These are phyloP conservation scores for Ochropacha duplaris DNA, from an alignment of 2,888 invertebrate genomes.

Conservation along the genomic window DNA sequence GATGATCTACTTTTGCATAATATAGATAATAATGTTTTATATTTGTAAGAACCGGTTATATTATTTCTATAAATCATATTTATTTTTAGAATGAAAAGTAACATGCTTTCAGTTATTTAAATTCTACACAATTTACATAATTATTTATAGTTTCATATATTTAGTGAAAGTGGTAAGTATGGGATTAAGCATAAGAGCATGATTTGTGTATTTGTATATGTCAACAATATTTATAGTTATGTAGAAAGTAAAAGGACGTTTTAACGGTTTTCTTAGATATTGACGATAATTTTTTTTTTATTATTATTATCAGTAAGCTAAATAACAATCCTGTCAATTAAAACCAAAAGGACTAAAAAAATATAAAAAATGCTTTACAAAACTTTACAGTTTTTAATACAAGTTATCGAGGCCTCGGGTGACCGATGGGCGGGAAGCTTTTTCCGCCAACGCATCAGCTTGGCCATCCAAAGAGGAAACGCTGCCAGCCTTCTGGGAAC, in stretches of 20 bases:
- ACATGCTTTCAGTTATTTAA: neutral
- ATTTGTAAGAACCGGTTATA: neutral
- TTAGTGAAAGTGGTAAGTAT: neutral
- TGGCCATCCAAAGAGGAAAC: too few relatives aligned
- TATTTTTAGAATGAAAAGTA: neutral
- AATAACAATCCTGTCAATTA: too few relatives aligned
- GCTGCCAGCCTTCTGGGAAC: too few relatives aligned
- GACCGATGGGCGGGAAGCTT: too few relatives aligned
- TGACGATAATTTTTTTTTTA: neutral
- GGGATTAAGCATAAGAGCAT: neutral
- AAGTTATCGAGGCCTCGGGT: too few relatives aligned
- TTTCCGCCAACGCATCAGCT: too few relatives aligned
- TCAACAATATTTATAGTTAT: neutral
- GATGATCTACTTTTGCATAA: too few relatives aligned
- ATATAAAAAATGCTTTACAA: too few relatives aligned
- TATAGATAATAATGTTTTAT: neutral
- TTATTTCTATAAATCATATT: neutral
- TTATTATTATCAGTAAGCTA: too few relatives aligned
- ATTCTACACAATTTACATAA: neutral
- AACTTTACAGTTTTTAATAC: too few relatives aligned
- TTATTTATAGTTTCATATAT: neutral
- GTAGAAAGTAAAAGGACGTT: neutral
- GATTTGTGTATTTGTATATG: neutral
- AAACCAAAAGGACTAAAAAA: too few relatives aligned
- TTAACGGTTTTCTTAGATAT: too few relatives aligned